Conservation (phyloP, 2,888 invertebrate genomes). For the Smittia sp. region DNA sequence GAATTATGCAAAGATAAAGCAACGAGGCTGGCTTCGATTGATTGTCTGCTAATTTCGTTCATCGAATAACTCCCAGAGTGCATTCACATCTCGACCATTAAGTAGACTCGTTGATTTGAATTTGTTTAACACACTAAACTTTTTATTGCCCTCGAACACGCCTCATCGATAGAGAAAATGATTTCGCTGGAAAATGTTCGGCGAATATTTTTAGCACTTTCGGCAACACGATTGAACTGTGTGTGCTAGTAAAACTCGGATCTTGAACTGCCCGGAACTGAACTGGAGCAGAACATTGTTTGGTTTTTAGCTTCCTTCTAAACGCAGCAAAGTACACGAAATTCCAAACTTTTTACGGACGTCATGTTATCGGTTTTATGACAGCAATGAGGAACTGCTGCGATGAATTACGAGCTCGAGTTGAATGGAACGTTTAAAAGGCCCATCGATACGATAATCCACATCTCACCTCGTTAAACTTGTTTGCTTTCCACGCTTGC, state of each 20-base stretch:
- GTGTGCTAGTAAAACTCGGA: background rate
- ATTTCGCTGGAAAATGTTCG: conserved; percentile 1
- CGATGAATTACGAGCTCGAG: no score
- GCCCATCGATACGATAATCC: background rate
- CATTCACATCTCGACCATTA: conserved; percentile 11
- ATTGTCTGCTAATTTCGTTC: background rate
- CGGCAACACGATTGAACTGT: background rate
- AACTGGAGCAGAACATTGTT: no score
- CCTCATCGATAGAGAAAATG: background rate
- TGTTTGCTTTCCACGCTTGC: background rate
- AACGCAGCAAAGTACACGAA: no score
- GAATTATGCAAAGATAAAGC: conserved; percentile 12
- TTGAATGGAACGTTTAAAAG: no score
- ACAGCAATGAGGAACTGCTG: no score
- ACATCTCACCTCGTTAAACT: background rate
- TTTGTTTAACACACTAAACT: background rate
- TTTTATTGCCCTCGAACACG: background rate
- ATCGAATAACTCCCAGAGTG: background rate
- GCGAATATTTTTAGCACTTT: conserved; percentile 25
- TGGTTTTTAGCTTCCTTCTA: no score
- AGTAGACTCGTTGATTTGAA: background rate
- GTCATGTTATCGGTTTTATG: no score
- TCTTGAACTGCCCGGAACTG: no score
- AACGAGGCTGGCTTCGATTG: background rate
- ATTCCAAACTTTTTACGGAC: no score